Conservation (phyloP, 2,113 vertebrate genomes). For the Oryzias woworae region DNA sequence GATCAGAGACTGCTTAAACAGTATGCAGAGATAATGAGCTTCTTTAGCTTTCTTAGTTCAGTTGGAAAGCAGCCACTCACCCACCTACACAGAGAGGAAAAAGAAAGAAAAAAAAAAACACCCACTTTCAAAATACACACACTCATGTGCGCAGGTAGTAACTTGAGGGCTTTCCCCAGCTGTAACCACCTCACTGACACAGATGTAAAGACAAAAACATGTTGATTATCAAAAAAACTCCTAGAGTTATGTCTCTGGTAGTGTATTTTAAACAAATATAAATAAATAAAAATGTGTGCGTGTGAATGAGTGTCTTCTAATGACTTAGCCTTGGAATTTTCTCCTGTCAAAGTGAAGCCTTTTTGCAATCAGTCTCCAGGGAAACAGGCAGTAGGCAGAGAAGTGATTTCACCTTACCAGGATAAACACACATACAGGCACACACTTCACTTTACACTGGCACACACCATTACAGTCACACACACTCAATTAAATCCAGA, state of each 20-base stretch:
- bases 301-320: slow-evolving; percentile 29
- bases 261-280: slow-evolving; percentile 24
- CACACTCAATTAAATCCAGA: slow-evolving; percentile 70
- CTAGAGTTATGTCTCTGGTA: slow-evolving; percentile 14
- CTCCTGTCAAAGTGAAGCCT: slow-evolving; percentile 53
- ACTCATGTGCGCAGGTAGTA: slow-evolving; percentile 11
- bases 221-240: slow-evolving; percentile 16
- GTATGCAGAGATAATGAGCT: slow-evolving; percentile 61
- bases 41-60: slow-evolving; percentile 59
- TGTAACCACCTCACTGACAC: slow-evolving; percentile 33
- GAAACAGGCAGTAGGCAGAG: slow-evolving; percentile 66
- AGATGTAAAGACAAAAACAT: slow-evolving; percentile 38
- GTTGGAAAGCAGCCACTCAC: slow-evolving; percentile 22
- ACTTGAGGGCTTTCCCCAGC: slow-evolving; percentile 26
- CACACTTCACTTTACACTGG: slow-evolving; percentile 55
- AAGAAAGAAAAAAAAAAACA: slow-evolving; percentile 4
- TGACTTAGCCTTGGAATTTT: slow-evolving; percentile 59
- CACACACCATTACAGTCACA: slow-evolving; percentile 60
- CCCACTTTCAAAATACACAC: background rate
- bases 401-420: slow-evolving; percentile 54
- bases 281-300: slow-evolving; percentile 15
- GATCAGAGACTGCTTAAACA: slow-evolving; percentile 53
- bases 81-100: background rate
- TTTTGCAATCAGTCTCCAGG: slow-evolving; percentile 74
- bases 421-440: slow-evolving; percentile 46